Evolutionary conservation across 1,140 invertebrate genomes (phyloP).

Genomic region (Trinorchestia longiramus): DNA sequence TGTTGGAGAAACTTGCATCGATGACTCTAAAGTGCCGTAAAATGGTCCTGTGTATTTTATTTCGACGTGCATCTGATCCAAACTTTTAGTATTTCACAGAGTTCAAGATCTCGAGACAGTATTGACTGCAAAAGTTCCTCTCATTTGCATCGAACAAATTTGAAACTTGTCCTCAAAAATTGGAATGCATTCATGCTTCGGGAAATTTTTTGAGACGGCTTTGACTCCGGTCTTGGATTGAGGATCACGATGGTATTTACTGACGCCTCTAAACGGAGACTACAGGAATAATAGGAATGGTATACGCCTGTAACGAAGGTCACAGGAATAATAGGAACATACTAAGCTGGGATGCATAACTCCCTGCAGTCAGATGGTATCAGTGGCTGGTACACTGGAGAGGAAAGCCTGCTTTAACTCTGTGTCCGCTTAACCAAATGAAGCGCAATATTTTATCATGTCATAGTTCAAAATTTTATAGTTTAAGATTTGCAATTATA

Average conservation of each 20-base stretch:
- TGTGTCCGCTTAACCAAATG: neutral
- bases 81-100: neutral
- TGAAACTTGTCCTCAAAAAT: conserved; percentile 10
- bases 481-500: no score
- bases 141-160: conserved; percentile 33
- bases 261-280: neutral
- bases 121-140: conserved; percentile 14
- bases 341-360: neutral
- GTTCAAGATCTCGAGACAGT: neutral
- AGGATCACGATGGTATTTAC: neutral
- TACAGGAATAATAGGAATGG: neutral
- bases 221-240: neutral
- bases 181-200: neutral
- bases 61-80: neutral
- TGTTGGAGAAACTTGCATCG: neutral
- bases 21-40: neutral
- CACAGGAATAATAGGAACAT: neutral
- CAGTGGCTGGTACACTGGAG: neutral
- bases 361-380: neutral
- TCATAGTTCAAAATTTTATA: no score
- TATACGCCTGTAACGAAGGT: neutral
- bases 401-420: neutral
- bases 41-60: neutral
- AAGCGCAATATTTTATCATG: no score
- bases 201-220: neutral